phyloP scores from a whole-genome alignment of 1,140 invertebrate species.

The Heliconius hermathena region DNA sequence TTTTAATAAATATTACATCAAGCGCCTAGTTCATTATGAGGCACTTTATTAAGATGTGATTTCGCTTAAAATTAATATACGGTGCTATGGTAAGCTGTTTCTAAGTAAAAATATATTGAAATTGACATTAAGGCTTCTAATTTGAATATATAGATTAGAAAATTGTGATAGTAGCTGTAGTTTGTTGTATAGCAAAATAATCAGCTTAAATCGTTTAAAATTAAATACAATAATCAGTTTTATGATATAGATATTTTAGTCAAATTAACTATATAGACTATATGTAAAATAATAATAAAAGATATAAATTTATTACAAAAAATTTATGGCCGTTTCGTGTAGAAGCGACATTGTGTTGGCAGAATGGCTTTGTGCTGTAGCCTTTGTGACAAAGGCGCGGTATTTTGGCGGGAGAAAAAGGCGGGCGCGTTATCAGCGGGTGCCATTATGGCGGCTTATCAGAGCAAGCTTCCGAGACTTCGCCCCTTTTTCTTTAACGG shows the following conservation, averaged over 20 bases:
- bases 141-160: background rate
- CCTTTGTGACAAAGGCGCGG: conserved; percentile 66
- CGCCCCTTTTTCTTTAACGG: conserved; percentile 78
- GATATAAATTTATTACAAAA: conserved; percentile 35
- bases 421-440: conserved; percentile 75
- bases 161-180: background rate
- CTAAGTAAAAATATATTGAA: conserved; percentile 8
- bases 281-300: background rate
- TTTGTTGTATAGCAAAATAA: background rate
- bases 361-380: conserved; percentile 66
- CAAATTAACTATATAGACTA: background rate
- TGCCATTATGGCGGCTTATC: conserved; percentile 81
- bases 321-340: conserved; percentile 49
- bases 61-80: conserved; percentile 25
- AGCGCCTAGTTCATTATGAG: conserved; percentile 41
- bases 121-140: conserved; percentile 2
- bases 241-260: background rate
- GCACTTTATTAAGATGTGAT: conserved; percentile 41
- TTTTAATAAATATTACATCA: conserved; percentile 73
- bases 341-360: conserved; percentile 51
- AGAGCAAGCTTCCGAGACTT: conserved; percentile 72
- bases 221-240: background rate
- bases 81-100: background rate
- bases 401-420: conserved; percentile 79
- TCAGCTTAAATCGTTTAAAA: background rate